Conservation (phyloP, 1,140 invertebrate species). For the Drosophila bocki region DNA sequence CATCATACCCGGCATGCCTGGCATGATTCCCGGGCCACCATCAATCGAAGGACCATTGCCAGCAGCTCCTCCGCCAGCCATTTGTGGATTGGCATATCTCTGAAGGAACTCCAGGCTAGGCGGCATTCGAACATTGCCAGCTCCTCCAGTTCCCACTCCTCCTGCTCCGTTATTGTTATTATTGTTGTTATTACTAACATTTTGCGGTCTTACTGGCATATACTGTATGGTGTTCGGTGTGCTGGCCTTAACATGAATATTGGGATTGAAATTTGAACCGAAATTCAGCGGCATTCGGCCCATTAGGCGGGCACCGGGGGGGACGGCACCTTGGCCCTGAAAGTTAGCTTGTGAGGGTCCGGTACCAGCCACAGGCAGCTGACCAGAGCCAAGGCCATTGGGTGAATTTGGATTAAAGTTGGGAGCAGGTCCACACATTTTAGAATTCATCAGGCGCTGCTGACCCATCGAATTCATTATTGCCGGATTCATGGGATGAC, state of each 20-base stretch:
- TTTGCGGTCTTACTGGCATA: conserved; percentile 95
- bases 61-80: conserved; percentile 86
- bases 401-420: conserved; percentile 43
- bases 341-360: conserved; percentile 59
- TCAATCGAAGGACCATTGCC: conserved; percentile 86
- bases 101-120: conserved; percentile 97
- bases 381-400: conserved; percentile 54
- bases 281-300: conserved; percentile 84
- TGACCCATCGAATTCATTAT: conserved; percentile 71
- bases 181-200: conserved; percentile 86
- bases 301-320: conserved; percentile 84
- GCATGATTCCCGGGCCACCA: conserved; percentile 28
- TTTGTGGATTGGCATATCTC: conserved; percentile 91
- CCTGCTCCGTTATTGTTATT: conserved; percentile 7
- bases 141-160: conserved; percentile 8
- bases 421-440: conserved; percentile 85
- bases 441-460: conserved; percentile 77
- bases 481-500: conserved; percentile 61
- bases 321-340: conserved; percentile 83
- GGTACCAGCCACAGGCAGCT: conserved; percentile 25
- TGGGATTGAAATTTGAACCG: conserved; percentile 86
- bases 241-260: conserved; percentile 97
- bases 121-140: conserved; percentile 88
- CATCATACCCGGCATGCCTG: conserved; percentile 55
- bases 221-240: conserved; percentile 99